These are phyloP conservation scores for Antitype chi DNA, from an alignment of 2,888 invertebrate species.

Conservation along the genomic window DNA sequence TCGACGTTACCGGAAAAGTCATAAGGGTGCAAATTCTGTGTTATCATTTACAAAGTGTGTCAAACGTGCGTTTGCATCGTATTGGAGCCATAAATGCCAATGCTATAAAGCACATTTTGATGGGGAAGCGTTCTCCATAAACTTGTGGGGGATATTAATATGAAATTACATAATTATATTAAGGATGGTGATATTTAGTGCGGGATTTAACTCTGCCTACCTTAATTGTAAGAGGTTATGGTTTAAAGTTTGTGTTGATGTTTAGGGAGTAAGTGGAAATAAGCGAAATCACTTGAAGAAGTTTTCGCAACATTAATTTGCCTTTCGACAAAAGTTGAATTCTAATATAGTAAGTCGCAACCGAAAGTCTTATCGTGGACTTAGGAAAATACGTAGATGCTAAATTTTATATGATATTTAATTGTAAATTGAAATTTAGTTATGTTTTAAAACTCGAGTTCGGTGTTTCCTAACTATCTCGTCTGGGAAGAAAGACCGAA, in stretches of 20 bases:
- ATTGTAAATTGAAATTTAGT: too few species aligned
- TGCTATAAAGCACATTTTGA: conserved; percentile 67
- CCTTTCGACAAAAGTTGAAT: background rate
- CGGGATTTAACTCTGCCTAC: conserved; percentile 48
- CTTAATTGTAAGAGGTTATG: conserved; percentile 24
- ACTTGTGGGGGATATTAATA: conserved; percentile 65
- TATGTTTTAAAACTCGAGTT: background rate
- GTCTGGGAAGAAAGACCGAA: background rate
- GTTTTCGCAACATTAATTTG: background rate
- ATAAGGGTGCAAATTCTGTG: background rate
- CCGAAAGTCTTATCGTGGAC: background rate
- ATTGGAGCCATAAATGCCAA: conserved; percentile 63
- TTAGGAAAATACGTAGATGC: background rate
- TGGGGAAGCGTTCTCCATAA: conserved; percentile 64
- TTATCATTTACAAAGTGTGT: background rate
- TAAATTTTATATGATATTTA: background rate
- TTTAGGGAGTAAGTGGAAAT: background rate
- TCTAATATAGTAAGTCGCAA: background rate
- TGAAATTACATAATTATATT: conserved; percentile 67
- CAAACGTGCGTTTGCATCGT: conserved; percentile 27
- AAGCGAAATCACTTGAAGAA: conserved; percentile 1
- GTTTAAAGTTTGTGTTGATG: conserved; percentile 20
- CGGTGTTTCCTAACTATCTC: background rate
- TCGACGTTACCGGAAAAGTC: fast-evolving
- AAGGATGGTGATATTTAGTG: conserved; percentile 49